Conservation (phyloP, 1,140 invertebrate genomes). For the Caligus rogercresseyi region DNA sequence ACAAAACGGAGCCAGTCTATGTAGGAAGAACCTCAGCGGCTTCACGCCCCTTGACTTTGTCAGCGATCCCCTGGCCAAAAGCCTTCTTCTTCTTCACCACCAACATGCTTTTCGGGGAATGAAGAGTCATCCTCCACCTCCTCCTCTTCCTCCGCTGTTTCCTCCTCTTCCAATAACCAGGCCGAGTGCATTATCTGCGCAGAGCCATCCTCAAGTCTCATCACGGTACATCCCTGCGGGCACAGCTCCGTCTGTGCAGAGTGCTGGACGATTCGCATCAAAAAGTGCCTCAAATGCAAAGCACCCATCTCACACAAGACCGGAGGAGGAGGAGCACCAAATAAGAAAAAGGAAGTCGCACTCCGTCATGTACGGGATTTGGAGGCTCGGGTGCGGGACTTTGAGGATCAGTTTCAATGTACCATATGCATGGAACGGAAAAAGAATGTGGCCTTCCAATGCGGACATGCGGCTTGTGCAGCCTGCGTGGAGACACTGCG, state of each 20-base stretch:
- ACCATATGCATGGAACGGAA: conserved; percentile 41
- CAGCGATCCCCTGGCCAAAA: not conserved
- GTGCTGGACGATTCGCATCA: conserved; percentile 50
- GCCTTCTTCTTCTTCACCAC: too few relatives aligned
- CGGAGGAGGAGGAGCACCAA: conserved; percentile 28
- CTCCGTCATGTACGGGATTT: conserved; percentile 40
- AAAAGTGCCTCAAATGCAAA: conserved; percentile 55
- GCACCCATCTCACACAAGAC: conserved; percentile 23
- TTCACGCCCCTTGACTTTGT: conserved; percentile 30
- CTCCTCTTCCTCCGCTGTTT: not conserved
- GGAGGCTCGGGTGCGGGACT: conserved; percentile 64
- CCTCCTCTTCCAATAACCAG: not conserved
- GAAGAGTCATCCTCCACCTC: not conserved
- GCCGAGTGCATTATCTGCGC: conserved; percentile 51
- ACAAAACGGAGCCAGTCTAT: conserved; percentile 21
- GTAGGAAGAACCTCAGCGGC: conserved; percentile 28
- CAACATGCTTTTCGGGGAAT: too few relatives aligned
- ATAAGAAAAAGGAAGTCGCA: not conserved
- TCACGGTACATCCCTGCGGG: conserved; percentile 51
- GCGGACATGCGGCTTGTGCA: conserved; percentile 69
- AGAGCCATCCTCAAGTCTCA: conserved; percentile 38
- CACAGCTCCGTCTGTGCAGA: conserved; percentile 55
- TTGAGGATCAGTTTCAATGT: conserved; percentile 64
- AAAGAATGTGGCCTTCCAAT: conserved; percentile 64
- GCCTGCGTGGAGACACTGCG: conserved; percentile 59